phyloP scores from a whole-genome alignment of 2,888 invertebrate genomes.

The Melikaiella ostensackeni region DNA sequence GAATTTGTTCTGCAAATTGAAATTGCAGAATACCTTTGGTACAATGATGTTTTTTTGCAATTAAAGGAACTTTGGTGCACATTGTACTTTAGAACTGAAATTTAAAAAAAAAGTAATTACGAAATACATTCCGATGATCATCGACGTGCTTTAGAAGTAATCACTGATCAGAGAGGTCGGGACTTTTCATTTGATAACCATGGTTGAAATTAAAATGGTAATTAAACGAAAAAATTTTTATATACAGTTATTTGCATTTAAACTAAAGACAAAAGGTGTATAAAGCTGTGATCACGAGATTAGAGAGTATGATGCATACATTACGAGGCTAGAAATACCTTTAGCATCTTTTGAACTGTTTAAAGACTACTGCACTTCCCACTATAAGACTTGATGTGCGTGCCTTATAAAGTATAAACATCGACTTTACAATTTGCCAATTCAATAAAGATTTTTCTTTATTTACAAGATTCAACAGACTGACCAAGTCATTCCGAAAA shows the following conservation, averaged over 20 bases:
- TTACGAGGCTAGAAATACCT: constrained; percentile 1
- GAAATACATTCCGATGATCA: not conserved
- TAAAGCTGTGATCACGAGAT: constrained; percentile 25
- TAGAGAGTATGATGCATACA: constrained; percentile 20
- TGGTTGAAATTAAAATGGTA: not conserved
- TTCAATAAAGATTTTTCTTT: not conserved
- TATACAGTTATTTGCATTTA: constrained; percentile 18
- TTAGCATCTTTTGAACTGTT: constrained; percentile 23
- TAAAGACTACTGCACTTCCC: constrained; percentile 22
- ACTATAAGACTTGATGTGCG: constrained; percentile 35
- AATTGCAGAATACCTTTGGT: not conserved
- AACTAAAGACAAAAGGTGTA: constrained; percentile 19
- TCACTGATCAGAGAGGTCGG: not conserved
- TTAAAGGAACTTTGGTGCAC: not conserved
- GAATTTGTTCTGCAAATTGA: not conserved
- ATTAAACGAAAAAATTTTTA: not conserved
- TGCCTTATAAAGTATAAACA: constrained; percentile 34
- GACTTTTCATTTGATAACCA: not conserved
- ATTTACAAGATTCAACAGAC: not conserved
- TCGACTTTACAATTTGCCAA: constrained; percentile 24
- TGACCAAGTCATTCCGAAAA: constrained; percentile 37
- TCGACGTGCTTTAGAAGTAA: not conserved
- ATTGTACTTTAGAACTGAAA: not conserved
- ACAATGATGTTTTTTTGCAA: constrained; percentile 17
- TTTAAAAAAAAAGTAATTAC: not conserved